Conservation (phyloP, 2,888 invertebrate genomes). For the Andrena marginata region DNA sequence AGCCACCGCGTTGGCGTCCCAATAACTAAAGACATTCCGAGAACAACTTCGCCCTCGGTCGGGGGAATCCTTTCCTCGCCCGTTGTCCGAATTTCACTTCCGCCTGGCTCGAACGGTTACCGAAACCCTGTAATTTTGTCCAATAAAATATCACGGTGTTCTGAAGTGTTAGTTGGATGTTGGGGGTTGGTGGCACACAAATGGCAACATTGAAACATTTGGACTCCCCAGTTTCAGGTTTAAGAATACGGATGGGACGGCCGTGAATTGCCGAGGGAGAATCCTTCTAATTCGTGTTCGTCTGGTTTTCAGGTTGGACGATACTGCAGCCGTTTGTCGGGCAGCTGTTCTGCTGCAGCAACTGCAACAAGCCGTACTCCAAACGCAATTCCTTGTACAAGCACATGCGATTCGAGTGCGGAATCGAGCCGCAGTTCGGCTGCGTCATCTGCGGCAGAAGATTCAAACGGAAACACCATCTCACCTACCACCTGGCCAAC, state of each 20-base stretch:
- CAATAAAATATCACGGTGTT: conserved; percentile 18
- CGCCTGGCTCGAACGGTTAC: not conserved
- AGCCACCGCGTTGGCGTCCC: conserved; percentile 10
- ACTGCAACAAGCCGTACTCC: conserved; percentile 77
- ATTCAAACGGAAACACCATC: conserved; percentile 70
- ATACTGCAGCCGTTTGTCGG: not conserved
- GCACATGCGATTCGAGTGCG: conserved; percentile 80
- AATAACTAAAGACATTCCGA: not conserved
- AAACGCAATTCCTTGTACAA: conserved; percentile 73
- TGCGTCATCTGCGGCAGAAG: conserved; percentile 71
- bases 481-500: conserved; percentile 51
- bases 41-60: not conserved
- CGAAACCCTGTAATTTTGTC: conserved; percentile 18
- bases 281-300: conserved; percentile 1
- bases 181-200: too few species aligned
- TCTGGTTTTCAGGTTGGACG: conserved; percentile 35
- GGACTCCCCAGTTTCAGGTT: not conserved
- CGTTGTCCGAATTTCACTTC: not conserved
- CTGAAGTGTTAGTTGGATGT: not conserved
- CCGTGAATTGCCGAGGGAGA: too few species aligned
- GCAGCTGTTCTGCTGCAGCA: conserved; percentile 67
- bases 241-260: too few species aligned
- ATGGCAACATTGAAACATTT: not conserved
- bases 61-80: not conserved
- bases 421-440: conserved; percentile 76